A percentile compares a stretch with the other conserved stretches of the same genome.
Evolutionary conservation across 2,888 invertebrate species (phyloP).

Genomic region (Eilema depressum): DNA sequence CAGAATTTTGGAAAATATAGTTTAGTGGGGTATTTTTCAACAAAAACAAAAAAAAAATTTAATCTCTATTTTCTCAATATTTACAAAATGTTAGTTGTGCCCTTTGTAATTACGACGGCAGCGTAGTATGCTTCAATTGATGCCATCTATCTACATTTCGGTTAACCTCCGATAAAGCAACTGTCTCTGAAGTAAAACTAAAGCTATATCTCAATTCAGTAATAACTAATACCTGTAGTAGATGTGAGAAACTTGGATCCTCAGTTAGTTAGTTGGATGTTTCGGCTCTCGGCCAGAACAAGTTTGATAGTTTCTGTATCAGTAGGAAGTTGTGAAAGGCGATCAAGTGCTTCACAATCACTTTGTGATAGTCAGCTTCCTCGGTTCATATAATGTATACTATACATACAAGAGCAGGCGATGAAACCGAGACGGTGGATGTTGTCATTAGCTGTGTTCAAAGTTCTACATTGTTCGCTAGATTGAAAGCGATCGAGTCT

Average conservation of each 20-base stretch:
- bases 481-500: neutral
- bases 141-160: neutral
- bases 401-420: neutral
- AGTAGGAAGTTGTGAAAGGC: constrained; percentile 1
- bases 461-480: neutral
- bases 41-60: no score
- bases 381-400: neutral
- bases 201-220: neutral
- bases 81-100: no score
- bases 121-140: neutral
- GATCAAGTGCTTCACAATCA: neutral
- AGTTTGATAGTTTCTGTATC: constrained; percentile 7
- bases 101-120: no score
- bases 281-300: neutral
- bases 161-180: no score
- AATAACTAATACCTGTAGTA: neutral
- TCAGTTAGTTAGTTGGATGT: neutral
- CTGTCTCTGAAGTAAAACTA: neutral
- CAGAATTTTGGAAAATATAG: no score
- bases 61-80: no score
- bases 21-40: no score
- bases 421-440: neutral
- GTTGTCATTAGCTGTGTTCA: neutral
- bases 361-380: neutral
- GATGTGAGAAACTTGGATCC: neutral